A percentile compares a stretch with the other conserved stretches of the same genome.
Evolutionary conservation across 1,140 invertebrate genomes (phyloP).

Genomic region (Papilio glaucus): DNA sequence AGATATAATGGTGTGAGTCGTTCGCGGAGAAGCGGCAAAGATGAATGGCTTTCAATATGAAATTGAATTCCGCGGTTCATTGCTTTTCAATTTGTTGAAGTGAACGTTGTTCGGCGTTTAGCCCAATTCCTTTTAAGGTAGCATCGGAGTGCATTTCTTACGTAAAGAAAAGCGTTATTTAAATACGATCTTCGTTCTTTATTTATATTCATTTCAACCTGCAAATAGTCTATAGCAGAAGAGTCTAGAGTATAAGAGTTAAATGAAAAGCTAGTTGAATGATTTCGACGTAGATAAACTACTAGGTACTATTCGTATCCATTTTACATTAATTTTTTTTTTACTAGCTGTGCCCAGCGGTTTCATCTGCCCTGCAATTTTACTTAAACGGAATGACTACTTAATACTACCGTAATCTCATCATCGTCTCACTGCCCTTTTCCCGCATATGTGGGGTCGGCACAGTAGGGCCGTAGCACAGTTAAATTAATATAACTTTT

Average conservation of each 20-base stretch:
- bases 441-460: too few relatives aligned
- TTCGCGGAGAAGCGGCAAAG: conserved; percentile 76
- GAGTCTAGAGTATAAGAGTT: not conserved
- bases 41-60: conserved; percentile 85
- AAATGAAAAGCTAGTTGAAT: not conserved
- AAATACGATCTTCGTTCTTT: conserved; percentile 38
- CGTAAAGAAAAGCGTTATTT: conserved; percentile 16
- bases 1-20: conserved; percentile 76
- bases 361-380: too few relatives aligned
- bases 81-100: conserved; percentile 84
- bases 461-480: too few relatives aligned
- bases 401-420: too few relatives aligned
- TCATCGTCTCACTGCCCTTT: too few relatives aligned
- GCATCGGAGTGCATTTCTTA: conserved; percentile 28
- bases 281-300: not conserved
- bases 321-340: not conserved
- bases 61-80: conserved; percentile 86
- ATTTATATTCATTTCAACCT: conserved; percentile 5
- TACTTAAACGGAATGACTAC: too few relatives aligned
- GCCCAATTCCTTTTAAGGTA: conserved; percentile 58
- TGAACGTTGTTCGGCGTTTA: conserved; percentile 74
- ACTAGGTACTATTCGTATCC: not conserved
- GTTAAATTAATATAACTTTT: too few relatives aligned
- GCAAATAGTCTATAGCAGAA: not conserved
- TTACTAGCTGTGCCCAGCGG: too few relatives aligned